Evolutionary conservation across 1,140 invertebrate genomes (phyloP), one percentile per base, ranked within the genome.

Genomic region (Listronotus oregonensis): DNA sequence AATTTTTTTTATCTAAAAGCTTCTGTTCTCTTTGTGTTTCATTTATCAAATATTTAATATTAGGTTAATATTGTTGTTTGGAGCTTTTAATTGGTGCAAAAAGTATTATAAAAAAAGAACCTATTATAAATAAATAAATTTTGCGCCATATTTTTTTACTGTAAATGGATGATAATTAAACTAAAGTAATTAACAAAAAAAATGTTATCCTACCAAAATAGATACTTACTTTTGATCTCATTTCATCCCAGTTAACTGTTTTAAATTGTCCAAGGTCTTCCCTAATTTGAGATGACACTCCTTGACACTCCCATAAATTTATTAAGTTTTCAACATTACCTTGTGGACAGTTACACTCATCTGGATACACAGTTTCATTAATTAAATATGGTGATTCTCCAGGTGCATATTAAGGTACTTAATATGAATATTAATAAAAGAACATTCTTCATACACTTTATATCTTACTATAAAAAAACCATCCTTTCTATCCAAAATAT

Each of bases 381-480:
- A 85, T 82, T 60, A 77, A 74, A 74, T 89, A 90, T 10, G 90
- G 90, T 18, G 88, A 90, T 3, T 87, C 76, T 32, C 82, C 8
- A 95, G 79, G 78, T 89, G 85, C 67, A 85, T 76, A 70, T 83
- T 83, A 68, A 89, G 86, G 73, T 89, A 88, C 72, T 83, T 86
- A 12, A 96, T 75, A 70, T 80, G 81, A 63, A 98, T 89, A 66
- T 84, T 78, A 14, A 96, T 77, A 76, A 89, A 82, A 39, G 82
- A 79, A 75, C 92, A 94, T 37, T 87, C 86, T 73, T 92, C 86
- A 77, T 88, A 90, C 10, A 93, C 70, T 79, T 89, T 91, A 75
- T 94, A 96, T 52, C 94, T 84, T 4, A 95, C 85, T 73, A 97
- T 92, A 75, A 90, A 93, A 37, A 86, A 88, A 3, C 92, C 93